phyloP scores from a whole-genome alignment of 64 coral and sea anemone species.

The Pocillopora damicornis region DNA sequence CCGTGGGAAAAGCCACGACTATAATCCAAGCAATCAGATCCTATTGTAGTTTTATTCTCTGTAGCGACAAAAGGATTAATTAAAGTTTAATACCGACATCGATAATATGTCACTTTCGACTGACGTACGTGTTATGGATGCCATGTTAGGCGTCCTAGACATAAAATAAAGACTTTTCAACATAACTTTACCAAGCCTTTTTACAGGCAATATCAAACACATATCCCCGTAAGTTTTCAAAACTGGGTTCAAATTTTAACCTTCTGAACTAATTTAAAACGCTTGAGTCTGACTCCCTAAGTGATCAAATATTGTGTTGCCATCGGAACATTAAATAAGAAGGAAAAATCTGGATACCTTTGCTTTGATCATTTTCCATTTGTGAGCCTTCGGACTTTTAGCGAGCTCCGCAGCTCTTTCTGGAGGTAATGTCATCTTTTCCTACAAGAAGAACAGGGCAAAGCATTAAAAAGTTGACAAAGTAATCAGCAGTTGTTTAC shows the following conservation, averaged over 20 bases:
- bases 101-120: background rate
- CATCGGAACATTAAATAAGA: background rate
- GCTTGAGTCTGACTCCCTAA: background rate
- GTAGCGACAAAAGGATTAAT: conserved; percentile 1
- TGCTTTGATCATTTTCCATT: conserved; percentile 99
- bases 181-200: background rate
- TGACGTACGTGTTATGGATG: conserved; percentile 26
- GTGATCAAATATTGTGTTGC: background rate
- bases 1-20: conserved; percentile 5
- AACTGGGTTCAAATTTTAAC: background rate
- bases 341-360: conserved; percentile 44
- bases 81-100: background rate
- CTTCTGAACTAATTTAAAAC: background rate
- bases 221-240: background rate
- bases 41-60: conserved; percentile 13
- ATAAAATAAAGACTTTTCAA: background rate
- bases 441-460: conserved; percentile 28
- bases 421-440: conserved; percentile 85
- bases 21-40: background rate
- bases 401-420: conserved; percentile 80
- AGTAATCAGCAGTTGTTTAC: conserved; percentile 28
- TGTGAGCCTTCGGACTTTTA: conserved; percentile 85
- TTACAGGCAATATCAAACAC: background rate
- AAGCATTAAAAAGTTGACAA: conserved; percentile 16
- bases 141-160: background rate